These are phyloP conservation scores for Brienomyrus longianalis DNA, from an alignment of 2,113 vertebrate species.

Conservation along the genomic window DNA sequence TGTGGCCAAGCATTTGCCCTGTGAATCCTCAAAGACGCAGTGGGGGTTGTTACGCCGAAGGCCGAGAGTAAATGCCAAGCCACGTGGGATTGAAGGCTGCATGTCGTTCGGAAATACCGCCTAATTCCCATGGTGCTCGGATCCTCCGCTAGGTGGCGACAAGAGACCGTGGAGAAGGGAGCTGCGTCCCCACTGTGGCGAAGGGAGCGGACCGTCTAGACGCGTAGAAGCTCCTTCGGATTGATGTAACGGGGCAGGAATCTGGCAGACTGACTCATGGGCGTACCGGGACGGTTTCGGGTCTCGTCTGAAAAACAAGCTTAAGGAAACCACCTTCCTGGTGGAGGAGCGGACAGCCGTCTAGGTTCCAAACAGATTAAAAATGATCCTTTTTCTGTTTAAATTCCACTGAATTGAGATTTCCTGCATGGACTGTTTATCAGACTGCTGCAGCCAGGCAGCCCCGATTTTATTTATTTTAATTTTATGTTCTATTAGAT, in stretches of 20 bases:
- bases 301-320: constrained; percentile 31
- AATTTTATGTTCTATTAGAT: not conserved
- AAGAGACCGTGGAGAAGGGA: not conserved
- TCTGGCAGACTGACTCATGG: constrained; percentile 39
- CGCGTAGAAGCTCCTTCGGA: constrained; percentile 27
- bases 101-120: not conserved
- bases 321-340: constrained; percentile 34
- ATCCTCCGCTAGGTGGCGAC: constrained; percentile 17
- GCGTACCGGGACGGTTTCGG: constrained; percentile 28
- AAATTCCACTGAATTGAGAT: not conserved
- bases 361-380: constrained; percentile 23
- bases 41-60: not conserved
- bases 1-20: not conserved
- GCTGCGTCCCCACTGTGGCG: not conserved
- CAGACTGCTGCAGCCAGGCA: not conserved
- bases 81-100: not conserved
- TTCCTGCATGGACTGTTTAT: not conserved
- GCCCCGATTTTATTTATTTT: not conserved
- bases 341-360: not conserved
- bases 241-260: constrained; percentile 35
- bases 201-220: constrained; percentile 24
- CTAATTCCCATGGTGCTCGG: not conserved
- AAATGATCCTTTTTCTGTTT: not conserved
- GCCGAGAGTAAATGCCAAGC: not conserved
- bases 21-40: not conserved